These are phyloP conservation scores for Hofmannophila pseudospretella DNA, from an alignment of 2,888 invertebrate genomes.

Conservation along the genomic window DNA sequence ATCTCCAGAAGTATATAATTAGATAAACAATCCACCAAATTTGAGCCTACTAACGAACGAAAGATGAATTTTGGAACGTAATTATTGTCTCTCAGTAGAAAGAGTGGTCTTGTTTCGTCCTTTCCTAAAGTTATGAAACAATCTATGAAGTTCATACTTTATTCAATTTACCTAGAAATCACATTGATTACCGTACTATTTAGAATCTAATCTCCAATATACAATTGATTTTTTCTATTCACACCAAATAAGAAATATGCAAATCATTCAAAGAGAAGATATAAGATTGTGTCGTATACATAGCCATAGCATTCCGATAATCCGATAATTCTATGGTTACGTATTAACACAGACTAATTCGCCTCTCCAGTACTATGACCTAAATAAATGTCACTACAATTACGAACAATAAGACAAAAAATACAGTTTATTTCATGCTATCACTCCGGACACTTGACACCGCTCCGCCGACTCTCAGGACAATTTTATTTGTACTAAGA, in stretches of 20 bases:
- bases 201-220: too few relatives aligned
- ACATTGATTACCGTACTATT: too few relatives aligned
- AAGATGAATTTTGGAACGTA: slow-evolving; percentile 24
- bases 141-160: too few relatives aligned
- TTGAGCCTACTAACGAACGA: slow-evolving; percentile 21
- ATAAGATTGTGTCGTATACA: too few relatives aligned
- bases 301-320: too few relatives aligned
- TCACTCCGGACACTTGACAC: slow-evolving; percentile 32
- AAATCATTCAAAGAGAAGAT: too few relatives aligned
- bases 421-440: slow-evolving; percentile 11
- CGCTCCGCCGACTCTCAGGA: slow-evolving; percentile 30
- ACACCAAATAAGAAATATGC: too few relatives aligned
- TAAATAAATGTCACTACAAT: neutral
- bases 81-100: slow-evolving; percentile 26
- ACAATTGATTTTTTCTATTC: too few relatives aligned
- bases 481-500: slow-evolving; percentile 39
- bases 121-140: neutral
- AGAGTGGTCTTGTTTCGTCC: slow-evolving; percentile 6
- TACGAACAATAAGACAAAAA: neutral
- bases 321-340: too few relatives aligned
- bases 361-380: too few relatives aligned
- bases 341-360: too few relatives aligned
- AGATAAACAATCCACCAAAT: slow-evolving; percentile 28
- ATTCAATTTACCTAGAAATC: too few relatives aligned
- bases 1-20: slow-evolving; percentile 23